Evolutionary conservation across 1,140 invertebrate species (phyloP), one percentile per base, ranked within the genome.

Genomic region (Armadillidium nasatum): DNA sequence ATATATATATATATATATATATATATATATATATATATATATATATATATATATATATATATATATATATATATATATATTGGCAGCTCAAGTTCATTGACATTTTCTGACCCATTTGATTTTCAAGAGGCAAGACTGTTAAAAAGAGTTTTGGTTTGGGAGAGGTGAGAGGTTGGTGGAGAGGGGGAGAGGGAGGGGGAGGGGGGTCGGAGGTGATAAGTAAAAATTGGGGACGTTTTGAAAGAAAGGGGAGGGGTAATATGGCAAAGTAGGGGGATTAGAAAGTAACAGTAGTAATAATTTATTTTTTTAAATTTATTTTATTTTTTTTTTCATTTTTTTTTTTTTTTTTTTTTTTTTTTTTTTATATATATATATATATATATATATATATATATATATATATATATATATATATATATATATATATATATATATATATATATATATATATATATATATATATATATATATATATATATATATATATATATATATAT

Each of bases 1-100:
- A 60, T 60, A 15, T 15, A 15, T 60, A 60, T 60, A 60, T 60
- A 60, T 60, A 60, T 60, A 60, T 60, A 60, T 60, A 60, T 60
- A 15, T 15, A 15, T 60, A 60, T 60, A 60, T 60, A 60, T 60
- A 60, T 60, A 60, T 60, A 60, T 60, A 60, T 60, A 15, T 15
- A 15, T 60, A 60, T 60, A 60, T 60, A 60, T 60, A 60, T 60
- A 60, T 60, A 60, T 7, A 4, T 7, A 3, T 15, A 33, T 33
- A 33, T 33, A 33, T 33, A 33, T 33, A 33, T 33, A 33, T 33
- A 33, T 33, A 33, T 33, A 33, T 33, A 33, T 60, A 19, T 13
- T 13, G 19, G 50, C 11, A 15, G 46, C 46, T 10, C 19, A 60
- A 19, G 50, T 60, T 60, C 50, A 19, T 60, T 60, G 50, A 60